Conservation (phyloP, 1,140 invertebrate genomes). For the Metopolophium dirhodum region DNA sequence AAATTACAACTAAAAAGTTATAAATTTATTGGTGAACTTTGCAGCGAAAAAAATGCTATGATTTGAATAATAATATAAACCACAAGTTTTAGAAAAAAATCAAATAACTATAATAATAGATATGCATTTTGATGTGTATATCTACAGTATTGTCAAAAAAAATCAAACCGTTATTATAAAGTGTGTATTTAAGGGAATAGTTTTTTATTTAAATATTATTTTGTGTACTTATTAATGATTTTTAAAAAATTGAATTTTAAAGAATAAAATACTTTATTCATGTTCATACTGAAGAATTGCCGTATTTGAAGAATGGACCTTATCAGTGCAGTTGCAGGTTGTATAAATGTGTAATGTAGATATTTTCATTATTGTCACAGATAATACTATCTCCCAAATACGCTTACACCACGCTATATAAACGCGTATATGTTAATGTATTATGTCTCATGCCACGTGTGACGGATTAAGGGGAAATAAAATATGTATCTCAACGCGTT, state of each 20-base stretch:
- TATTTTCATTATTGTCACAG: neutral
- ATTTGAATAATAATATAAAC: neutral
- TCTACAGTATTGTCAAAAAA: neutral
- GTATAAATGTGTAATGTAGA: constrained; percentile 1
- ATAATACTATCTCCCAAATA: neutral
- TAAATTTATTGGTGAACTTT: neutral
- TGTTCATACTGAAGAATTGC: neutral
- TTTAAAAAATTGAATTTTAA: neutral
- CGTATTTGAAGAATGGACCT: neutral
- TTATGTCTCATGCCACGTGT: neutral
- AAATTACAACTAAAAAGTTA: neutral
- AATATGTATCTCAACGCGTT: neutral
- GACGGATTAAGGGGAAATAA: neutral
- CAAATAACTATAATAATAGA: neutral
- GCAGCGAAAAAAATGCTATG: neutral
- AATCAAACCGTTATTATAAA: neutral
- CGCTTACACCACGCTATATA: neutral
- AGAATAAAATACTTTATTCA: neutral
- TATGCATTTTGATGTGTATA: neutral
- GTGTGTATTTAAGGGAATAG: neutral
- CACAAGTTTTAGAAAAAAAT: neutral
- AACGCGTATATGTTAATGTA: neutral
- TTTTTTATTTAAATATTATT: neutral
- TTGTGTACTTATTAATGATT: neutral
- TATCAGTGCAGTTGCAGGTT: neutral